Conservation (phyloP, 2,888 invertebrate species). For the Diplazon laetatorius region DNA sequence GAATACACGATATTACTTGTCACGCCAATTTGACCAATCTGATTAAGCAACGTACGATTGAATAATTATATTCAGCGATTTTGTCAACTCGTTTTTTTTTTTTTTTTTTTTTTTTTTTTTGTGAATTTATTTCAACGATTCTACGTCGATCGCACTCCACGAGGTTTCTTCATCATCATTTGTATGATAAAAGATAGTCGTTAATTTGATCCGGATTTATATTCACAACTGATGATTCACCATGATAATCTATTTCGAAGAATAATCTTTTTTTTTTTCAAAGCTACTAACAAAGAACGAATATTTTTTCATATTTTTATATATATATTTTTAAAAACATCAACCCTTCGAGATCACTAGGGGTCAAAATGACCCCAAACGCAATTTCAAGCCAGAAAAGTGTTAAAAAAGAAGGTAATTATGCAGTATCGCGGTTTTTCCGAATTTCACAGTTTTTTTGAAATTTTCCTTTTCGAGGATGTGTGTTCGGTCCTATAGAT, state of each 20-base stretch:
- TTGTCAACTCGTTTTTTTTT: conserved; percentile 1
- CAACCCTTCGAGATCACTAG: too few species aligned
- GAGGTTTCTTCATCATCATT: conserved; percentile 25
- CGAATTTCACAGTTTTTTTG: too few species aligned
- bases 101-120: background rate
- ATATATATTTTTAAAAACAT: too few species aligned
- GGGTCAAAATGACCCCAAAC: too few species aligned
- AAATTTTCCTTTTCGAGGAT: too few species aligned
- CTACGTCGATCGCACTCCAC: conserved; percentile 34
- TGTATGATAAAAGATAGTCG: conserved; percentile 22
- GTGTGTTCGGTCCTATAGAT: too few species aligned
- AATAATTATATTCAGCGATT: conserved; percentile 11
- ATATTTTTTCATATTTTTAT: background rate
- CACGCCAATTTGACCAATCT: conserved; percentile 16
- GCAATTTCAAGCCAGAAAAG: too few species aligned
- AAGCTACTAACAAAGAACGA: background rate
- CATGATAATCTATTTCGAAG: background rate
- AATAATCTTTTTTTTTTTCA: background rate
- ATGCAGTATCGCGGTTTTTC: too few species aligned
- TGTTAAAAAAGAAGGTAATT: too few species aligned
- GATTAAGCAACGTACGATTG: conserved; percentile 24
- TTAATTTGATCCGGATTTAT: conserved; percentile 12
- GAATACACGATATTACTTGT: conserved; percentile 14
- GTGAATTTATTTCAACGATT: conserved; percentile 11
- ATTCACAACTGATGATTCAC: background rate